Percentiles rank a stretch among this genome's conserved stretches.
Evolutionary conservation across 2,888 invertebrate species (phyloP).

Genomic region (Cataglyphis albicans): DNA sequence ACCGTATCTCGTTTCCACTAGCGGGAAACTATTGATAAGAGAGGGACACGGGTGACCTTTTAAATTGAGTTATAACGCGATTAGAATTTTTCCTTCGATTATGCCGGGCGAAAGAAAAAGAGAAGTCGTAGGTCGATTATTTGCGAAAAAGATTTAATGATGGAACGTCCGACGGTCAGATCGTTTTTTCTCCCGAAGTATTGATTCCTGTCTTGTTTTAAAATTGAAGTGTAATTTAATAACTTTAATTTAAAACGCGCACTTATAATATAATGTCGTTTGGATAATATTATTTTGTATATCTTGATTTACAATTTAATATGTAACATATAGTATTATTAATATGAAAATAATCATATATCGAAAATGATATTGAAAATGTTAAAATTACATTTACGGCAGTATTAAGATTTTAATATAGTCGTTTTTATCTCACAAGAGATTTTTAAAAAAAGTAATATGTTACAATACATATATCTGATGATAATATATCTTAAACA

Average conservation of each 20-base stretch:
- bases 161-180: neutral
- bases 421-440: neutral
- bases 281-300: neutral
- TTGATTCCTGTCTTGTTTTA: neutral
- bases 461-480: neutral
- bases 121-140: slow-evolving; percentile 34
- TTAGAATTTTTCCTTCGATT: slow-evolving; percentile 27
- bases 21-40: slow-evolving; percentile 2
- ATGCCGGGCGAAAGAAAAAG: neutral
- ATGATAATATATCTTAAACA: neutral
- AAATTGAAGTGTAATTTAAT: neutral
- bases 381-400: too few relatives aligned
- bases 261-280: neutral
- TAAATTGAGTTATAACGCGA: slow-evolving; percentile 38
- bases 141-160: neutral
- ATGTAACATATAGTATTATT: slow-evolving; percentile 1
- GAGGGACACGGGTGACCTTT: neutral
- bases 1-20: slow-evolving; percentile 1
- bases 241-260: neutral
- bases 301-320: neutral
- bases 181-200: neutral
- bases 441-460: slow-evolving; percentile 3
- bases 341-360: neutral
- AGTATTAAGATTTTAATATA: neutral
- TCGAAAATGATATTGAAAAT: neutral